Base-by-base conservation (phyloP, 2,888 invertebrate genomes). In the Strigamia crassipes region DNA sequence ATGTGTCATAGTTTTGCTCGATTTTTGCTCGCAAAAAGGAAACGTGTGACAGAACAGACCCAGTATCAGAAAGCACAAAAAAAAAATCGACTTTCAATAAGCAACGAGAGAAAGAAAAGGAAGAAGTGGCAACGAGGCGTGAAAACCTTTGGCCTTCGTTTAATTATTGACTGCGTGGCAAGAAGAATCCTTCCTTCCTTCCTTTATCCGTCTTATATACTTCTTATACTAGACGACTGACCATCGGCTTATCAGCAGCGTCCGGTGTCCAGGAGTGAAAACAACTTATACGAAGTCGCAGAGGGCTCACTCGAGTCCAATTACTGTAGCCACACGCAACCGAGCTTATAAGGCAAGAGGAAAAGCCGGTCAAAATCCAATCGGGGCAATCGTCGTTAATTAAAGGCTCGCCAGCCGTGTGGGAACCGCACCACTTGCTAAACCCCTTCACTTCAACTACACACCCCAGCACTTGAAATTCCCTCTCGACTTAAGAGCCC, bases 341-440 rank as follows among this genome's bases (percentile, higher is more conserved):
- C 73, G 31, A 73, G 73, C 73, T 73, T 73, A 73, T 23, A 73
- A 23, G 73, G 73, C 73, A 73, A n/a, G 31, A 31, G 46, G 79
- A 41, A 78, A 80, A 51, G 51, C 80, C 80, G 23, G 46, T 18
- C 23, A 80, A 51, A 80, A 80, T 80, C 80, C 80, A 80, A 80
- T 80, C 51, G 46, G 42, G 31, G 46, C 80, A 80, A 80, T 80
- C 80, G 51, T 80, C 80, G 51, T 51, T 80, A 80, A 80, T 80
- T 80, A 80, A 80, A 23, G 46, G 51, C 42, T 42, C 80, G 51
- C 73, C 12, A 73, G 31, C 73, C 73, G 27, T 73, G 73, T 73
- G 73, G 73, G 73, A 73, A 73, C 73, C 31, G 73, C 73, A 73
- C 73, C 73, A 73, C 31, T 27, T 31, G 73, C 73, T 73, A 73